A percentile compares a stretch with the other conserved stretches of the same genome.
Evolutionary conservation across 1,140 invertebrate genomes (phyloP).

Genomic region (Idris sp.): DNA sequence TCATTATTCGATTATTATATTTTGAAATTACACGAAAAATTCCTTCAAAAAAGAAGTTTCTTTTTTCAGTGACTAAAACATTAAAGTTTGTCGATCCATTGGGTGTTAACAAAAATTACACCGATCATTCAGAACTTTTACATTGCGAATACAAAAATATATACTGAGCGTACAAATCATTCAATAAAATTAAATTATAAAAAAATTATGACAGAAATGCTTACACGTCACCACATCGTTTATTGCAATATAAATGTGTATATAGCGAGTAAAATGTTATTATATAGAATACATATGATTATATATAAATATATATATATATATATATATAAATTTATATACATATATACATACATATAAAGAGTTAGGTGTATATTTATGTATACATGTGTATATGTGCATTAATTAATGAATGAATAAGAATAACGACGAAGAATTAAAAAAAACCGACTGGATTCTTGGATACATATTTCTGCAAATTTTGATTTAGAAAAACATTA

Average conservation of each 20-base stretch:
- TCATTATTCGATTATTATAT: slow-evolving; percentile 48
- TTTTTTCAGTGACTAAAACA: too few relatives aligned
- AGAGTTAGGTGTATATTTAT: slow-evolving; percentile 2
- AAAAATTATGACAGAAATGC: slow-evolving; percentile 10
- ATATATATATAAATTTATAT: too few relatives aligned
- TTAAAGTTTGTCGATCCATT: slow-evolving; percentile 22
- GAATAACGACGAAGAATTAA: slow-evolving; percentile 67
- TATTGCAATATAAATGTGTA: slow-evolving; percentile 79
- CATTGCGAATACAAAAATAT: slow-evolving; percentile 19
- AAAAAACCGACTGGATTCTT: slow-evolving; percentile 42
- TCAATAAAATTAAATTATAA: slow-evolving; percentile 8
- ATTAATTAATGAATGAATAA: slow-evolving; percentile 70
- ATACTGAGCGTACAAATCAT: slow-evolving; percentile 20
- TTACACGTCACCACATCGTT: slow-evolving; percentile 65
- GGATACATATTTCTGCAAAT: slow-evolving; percentile 71
- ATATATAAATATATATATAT: slow-evolving; percentile 55
- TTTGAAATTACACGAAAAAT: too few relatives aligned
- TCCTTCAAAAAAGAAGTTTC: too few relatives aligned
- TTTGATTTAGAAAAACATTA: too few relatives aligned
- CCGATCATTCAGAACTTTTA: slow-evolving; percentile 27
- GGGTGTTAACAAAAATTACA: slow-evolving; percentile 19
- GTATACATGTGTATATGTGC: slow-evolving; percentile 57
- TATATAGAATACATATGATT: slow-evolving; percentile 65
- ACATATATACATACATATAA: slow-evolving; percentile 18
- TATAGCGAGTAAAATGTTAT: slow-evolving; percentile 73